Base-by-base conservation (phyloP, 2,797 vertebrate species). In the Xiphorhynchus erythropygius region DNA sequence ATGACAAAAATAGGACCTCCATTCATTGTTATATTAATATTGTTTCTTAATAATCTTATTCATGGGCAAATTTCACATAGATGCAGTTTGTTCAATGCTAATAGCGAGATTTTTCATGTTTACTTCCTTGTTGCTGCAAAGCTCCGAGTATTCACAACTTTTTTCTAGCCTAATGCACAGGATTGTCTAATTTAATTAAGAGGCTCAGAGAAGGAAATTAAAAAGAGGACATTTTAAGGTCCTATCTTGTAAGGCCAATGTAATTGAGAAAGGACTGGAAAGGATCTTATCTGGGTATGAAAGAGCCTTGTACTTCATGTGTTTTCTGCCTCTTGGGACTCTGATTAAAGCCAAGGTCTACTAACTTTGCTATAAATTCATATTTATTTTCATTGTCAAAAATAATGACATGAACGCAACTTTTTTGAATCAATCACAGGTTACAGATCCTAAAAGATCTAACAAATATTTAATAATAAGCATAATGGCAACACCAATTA, bases 111-210 rank as follows among this genome's bases (percentile, higher is more conserved):
- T 71, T 50, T 33, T 18, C 28, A 12, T 35, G 47, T 68, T 92
- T 86, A 49, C 33, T 12, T 86, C 44, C 47, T 22, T n/a, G 10
- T 5, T 86, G 33, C 44, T 53, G 30, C 46, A 86, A 78, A 92
- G 50, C 47, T 81, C n/a, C 16, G 75, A 73, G n/a, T 70, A 79
- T 35, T 84, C 76, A 69, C 27, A 83, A 64, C 69, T 83, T 76
- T 78, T 74, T 89, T 84, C 77, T 47, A 80, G 37, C 16, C 56
- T 91, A 93, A 93, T 74, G 52, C 84, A 87, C 25, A 56, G 41
- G 84, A 83, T 69, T 84, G 85, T 52, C 69, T 95, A 90, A 89
- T 90, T 91, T 87, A 94, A 93, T 92, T 92, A 95, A 84, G 94
- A 78, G 33, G 37, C 32, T 63, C 37, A 46, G 76, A 91, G 78